Percentiles rank a stretch among this genome's conserved stretches.
These are phyloP conservation scores for Acleris sparsana DNA, from an alignment of 2,888 invertebrate species.

Conservation along the genomic window DNA sequence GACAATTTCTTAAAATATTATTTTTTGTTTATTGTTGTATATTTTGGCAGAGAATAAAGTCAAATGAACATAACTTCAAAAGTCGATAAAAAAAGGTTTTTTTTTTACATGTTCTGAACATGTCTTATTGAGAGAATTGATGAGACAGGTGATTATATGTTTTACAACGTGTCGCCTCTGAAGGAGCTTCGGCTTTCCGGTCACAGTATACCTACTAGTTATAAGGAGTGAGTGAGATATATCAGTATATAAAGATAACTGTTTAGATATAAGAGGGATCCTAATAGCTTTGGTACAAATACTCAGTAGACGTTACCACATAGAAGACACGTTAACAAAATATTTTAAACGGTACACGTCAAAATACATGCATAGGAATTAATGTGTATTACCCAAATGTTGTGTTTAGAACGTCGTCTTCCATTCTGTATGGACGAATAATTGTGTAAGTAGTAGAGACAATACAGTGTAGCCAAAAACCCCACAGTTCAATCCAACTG, in stretches of 20 bases:
- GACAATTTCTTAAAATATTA: no score
- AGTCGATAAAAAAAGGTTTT: no score
- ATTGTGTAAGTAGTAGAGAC: neutral
- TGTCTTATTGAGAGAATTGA: constrained; percentile 23
- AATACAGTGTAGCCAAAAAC: no score
- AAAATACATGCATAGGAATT: neutral
- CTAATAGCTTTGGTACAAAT: constrained; percentile 77
- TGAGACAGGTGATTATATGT: neutral
- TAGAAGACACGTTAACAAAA: constrained; percentile 41
- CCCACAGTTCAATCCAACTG: no score
- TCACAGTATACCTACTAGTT: constrained; percentile 41
- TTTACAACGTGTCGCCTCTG: neutral
- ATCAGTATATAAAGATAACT: constrained; percentile 55
- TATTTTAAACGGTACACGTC: constrained; percentile 6
- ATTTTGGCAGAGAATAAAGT: no score
- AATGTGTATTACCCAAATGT: neutral
- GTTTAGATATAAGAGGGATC: constrained; percentile 56
- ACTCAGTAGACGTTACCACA: constrained; percentile 76
- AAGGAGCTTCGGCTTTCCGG: constrained; percentile 19
- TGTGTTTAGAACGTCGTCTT: neutral
- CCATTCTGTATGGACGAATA: neutral
- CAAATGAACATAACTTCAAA: no score
- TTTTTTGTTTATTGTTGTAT: no score
- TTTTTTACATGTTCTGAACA: neutral
- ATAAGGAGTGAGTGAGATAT: constrained; percentile 69